These are phyloP conservation scores for Cryptoblepharus egeriae DNA, from an alignment of 2,797 vertebrate species.

Conservation along the genomic window DNA sequence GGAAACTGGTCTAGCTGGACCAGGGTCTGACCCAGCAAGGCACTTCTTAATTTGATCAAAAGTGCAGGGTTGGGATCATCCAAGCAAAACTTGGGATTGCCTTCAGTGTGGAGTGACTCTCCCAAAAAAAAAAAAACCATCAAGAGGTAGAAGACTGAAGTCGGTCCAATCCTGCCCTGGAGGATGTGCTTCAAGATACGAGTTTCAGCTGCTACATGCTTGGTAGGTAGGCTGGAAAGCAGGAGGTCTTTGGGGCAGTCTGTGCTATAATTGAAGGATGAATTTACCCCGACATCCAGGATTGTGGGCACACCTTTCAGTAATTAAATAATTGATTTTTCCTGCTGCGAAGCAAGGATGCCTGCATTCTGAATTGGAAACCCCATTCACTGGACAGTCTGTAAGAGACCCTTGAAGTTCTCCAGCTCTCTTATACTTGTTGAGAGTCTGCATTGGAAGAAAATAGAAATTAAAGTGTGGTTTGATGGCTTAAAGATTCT, in stretches of 20 bases:
- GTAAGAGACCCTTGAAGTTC: conserved; percentile 83
- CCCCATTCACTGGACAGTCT: conserved; percentile 71
- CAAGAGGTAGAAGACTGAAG: background rate
- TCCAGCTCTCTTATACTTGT: conserved; percentile 91
- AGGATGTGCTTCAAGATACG: too few species aligned
- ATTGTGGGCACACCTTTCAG: too few species aligned
- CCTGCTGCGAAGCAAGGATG: background rate
- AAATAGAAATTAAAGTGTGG: conserved; percentile 17
- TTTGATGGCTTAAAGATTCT: too few species aligned
- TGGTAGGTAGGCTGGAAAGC: background rate
- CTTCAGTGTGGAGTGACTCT: background rate
- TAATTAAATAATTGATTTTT: too few species aligned
- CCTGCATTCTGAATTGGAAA: accelerated
- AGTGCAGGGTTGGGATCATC: background rate
- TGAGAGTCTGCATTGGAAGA: conserved; percentile 81
- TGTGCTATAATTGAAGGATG: background rate
- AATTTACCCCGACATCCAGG: background rate
- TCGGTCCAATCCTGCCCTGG: background rate
- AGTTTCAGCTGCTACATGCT: background rate
- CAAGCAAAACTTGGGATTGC: background rate
- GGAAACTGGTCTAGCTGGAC: too few species aligned
- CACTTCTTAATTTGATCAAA: background rate
- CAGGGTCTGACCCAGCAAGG: background rate
- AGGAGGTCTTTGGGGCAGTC: too few species aligned
- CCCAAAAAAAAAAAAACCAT: background rate